Base-by-base conservation (phyloP, 2,113 vertebrate genomes). In the Platichthys flesus region DNA sequence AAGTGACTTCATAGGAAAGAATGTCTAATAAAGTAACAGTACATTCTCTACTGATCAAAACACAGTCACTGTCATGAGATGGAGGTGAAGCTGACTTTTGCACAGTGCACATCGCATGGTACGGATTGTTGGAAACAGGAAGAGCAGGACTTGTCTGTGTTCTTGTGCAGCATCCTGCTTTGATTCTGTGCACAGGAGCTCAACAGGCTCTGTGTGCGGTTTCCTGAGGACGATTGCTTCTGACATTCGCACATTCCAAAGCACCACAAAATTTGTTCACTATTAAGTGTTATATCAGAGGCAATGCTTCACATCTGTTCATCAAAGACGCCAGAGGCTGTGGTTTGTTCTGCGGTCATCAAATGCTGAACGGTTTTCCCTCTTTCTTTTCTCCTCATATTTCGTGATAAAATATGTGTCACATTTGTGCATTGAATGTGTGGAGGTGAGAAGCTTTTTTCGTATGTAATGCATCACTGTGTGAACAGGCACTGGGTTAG, bases 1-100 rank as follows among this genome's bases (percentile, higher is more conserved):
- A 86, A 62, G 55, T 88, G 83, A 89, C 63, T 91, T 74, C 84
- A 49, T 45, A 55, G 83, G 78, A 86, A 88, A 79, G 81, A 87
- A 87, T 87, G 79, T 75, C 18, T 64, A 66, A 65, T 82, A 76
- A 75, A 28, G 64, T 66, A 81, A 73, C 3, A 54, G n/a, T 12
- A 31, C 9, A 61, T 20, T 80, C 59, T 67, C 54, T 8, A 35
- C 28, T 31, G 28, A 31, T 31, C 28, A 31, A 31, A 31, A 31
- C 28, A 31, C 28, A 23, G 42, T 67, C 61, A n/a, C 51, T 14
- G 57, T 65, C 40, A 45, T 59, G 40, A 67, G 42, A 28, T 20
- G 21, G 47, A 74, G 35, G 20, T 35, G 45, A 67, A 15, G 63
- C 42, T 28, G 51, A 61, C 21, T 18, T 24, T 37, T 42, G 40